Evolutionary conservation across 2,888 invertebrate genomes (phyloP).

Genomic region (Aphrophora alni): DNA sequence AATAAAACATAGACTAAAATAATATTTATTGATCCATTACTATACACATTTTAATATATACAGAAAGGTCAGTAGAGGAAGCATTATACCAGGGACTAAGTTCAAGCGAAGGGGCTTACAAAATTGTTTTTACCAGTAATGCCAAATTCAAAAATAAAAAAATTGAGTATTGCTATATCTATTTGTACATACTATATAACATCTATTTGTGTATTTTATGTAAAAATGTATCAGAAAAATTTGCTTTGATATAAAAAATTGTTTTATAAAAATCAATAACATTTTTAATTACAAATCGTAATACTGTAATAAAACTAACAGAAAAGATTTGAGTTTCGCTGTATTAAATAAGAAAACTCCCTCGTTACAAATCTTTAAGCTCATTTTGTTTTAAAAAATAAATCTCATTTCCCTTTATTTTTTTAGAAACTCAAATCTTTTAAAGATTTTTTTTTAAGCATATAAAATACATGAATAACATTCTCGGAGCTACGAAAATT

Average conservation of each 20-base stretch:
- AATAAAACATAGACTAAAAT: neutral
- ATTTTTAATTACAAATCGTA: neutral
- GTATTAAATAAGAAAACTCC: neutral
- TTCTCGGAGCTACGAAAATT: neutral
- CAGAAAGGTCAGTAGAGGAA: neutral
- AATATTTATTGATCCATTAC: neutral
- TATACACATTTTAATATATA: neutral
- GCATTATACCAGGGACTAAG: neutral
- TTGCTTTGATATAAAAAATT: neutral
- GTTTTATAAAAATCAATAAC: neutral
- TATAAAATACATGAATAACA: neutral
- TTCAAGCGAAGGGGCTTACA: neutral
- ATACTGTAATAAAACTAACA: too few relatives aligned
- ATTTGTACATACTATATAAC: neutral
- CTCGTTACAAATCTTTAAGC: neutral
- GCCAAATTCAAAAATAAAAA: neutral
- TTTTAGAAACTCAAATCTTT: neutral
- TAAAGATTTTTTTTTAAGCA: neutral
- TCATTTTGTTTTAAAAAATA: neutral
- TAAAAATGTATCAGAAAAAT: neutral
- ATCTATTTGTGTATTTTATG: neutral
- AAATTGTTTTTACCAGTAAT: neutral
- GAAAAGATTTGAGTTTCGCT: neutral
- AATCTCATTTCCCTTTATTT: neutral
- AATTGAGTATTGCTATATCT: neutral